A percentile compares a stretch with the other conserved stretches of the same genome.
These are phyloP conservation scores for Synergus japonicus DNA, from an alignment of 2,888 invertebrate genomes.

Conservation along the genomic window DNA sequence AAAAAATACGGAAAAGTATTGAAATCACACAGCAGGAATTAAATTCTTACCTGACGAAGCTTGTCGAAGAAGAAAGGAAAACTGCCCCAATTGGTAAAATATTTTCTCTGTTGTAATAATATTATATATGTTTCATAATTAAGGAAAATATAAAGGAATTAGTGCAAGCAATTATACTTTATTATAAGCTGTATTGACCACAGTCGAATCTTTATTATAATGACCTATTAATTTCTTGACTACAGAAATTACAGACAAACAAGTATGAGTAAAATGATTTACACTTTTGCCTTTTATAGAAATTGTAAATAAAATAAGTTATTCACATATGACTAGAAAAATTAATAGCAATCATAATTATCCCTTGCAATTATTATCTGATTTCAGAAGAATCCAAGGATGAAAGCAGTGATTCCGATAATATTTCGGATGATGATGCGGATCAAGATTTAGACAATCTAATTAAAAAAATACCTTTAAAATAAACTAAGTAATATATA, in stretches of 20 bases:
- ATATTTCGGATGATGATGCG: constrained; percentile 15
- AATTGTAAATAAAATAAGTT: background rate
- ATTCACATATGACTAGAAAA: too few species aligned
- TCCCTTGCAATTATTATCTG: background rate
- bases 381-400: constrained; percentile 23
- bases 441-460: constrained; percentile 31
- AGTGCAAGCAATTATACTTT: too few species aligned
- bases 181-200: too few species aligned
- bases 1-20: constrained; percentile 8
- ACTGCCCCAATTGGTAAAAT: background rate
- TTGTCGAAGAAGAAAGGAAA: constrained; percentile 25
- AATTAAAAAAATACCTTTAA: constrained; percentile 1
- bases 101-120: background rate
- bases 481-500: background rate
- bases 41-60: constrained; percentile 14
- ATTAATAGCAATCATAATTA: too few species aligned
- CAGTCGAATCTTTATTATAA: too few species aligned
- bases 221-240: too few species aligned
- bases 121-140: too few species aligned
- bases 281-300: background rate
- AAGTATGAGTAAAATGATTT: background rate
- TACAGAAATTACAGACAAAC: too few species aligned
- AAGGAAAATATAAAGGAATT: too few species aligned
- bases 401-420: constrained; percentile 34
- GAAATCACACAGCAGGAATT: constrained; percentile 11